Evolutionary conservation across 2,888 invertebrate genomes (phyloP).

Genomic region (Camponotus fellah): DNA sequence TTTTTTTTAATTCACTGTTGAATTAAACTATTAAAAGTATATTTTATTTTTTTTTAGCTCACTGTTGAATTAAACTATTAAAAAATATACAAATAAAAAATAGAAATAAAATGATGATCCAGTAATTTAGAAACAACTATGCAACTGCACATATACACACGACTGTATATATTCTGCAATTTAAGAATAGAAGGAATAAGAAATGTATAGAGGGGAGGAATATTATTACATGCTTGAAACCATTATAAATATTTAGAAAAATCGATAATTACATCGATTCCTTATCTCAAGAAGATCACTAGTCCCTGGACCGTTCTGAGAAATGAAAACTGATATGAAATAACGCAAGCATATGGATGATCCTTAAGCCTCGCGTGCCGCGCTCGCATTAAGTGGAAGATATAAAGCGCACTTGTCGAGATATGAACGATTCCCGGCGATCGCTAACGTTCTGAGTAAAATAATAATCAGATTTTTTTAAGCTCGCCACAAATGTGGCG

Average conservation of each 20-base stretch:
- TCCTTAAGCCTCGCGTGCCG: slow-evolving; percentile 75
- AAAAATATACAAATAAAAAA: not conserved
- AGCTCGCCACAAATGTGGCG: slow-evolving; percentile 15
- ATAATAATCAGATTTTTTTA: slow-evolving; percentile 74
- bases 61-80: not conserved
- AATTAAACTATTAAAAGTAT: not conserved
- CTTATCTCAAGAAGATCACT: slow-evolving; percentile 15
- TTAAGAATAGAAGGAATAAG: not conserved
- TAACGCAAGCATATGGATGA: slow-evolving; percentile 56
- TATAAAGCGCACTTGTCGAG: slow-evolving; percentile 71
- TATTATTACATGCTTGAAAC: not conserved
- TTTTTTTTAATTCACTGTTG: not conserved
- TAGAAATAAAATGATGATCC: not conserved
- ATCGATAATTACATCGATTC: slow-evolving; percentile 17
- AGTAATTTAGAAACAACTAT: slow-evolving; percentile 3
- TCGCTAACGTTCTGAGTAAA: slow-evolving; percentile 73
- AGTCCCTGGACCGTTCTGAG: slow-evolving; percentile 31
- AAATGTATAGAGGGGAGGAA: not conserved
- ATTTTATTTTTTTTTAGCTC: not conserved
- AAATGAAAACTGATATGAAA: slow-evolving; percentile 50
- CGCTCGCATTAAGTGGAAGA: slow-evolving; percentile 75
- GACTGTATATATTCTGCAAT: not conserved
- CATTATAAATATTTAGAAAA: slow-evolving; percentile 4
- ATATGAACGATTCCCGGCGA: slow-evolving; percentile 71
- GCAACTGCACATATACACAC: not conserved